phyloP scores from a whole-genome alignment of 2,797 vertebrate genomes.

The Sebastiscus albofasciatus region DNA sequence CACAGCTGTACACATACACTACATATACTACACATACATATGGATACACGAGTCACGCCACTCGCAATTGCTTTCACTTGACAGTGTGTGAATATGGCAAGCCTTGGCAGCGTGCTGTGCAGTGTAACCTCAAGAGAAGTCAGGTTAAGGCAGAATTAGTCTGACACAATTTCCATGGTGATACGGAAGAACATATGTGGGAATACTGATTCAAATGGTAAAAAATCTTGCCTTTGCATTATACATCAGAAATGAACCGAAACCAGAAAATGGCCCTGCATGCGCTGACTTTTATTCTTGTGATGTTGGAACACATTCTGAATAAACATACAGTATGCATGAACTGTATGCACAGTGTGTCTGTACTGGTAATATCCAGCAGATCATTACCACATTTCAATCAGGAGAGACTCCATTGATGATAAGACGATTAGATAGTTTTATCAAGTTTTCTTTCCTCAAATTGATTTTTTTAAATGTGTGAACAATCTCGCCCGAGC shows the following conservation, averaged over 20 bases:
- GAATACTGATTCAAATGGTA: not conserved
- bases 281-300: not conserved
- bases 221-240: not conserved
- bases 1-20: not conserved
- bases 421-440: too few species aligned
- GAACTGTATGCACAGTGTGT: not conserved
- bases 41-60: constrained; percentile 19
- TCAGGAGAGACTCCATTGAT: too few species aligned
- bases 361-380: not conserved
- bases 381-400: not conserved
- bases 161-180: constrained; percentile 28
- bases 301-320: not conserved
- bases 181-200: not conserved
- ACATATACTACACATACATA: not conserved
- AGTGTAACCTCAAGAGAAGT: constrained; percentile 16
- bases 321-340: not conserved
- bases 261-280: not conserved
- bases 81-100: constrained; percentile 16
- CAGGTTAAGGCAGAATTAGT: constrained; percentile 35
- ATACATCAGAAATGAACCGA: not conserved
- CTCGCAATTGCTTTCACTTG: constrained; percentile 28
- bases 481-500: too few species aligned
- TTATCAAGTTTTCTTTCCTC: too few species aligned
- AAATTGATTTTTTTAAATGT: too few species aligned
- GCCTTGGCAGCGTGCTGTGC: constrained; percentile 12